Evolutionary conservation across 2,797 vertebrate genomes (phyloP), one percentile per base, ranked within the genome.

Genomic region (Botia kubotai): DNA sequence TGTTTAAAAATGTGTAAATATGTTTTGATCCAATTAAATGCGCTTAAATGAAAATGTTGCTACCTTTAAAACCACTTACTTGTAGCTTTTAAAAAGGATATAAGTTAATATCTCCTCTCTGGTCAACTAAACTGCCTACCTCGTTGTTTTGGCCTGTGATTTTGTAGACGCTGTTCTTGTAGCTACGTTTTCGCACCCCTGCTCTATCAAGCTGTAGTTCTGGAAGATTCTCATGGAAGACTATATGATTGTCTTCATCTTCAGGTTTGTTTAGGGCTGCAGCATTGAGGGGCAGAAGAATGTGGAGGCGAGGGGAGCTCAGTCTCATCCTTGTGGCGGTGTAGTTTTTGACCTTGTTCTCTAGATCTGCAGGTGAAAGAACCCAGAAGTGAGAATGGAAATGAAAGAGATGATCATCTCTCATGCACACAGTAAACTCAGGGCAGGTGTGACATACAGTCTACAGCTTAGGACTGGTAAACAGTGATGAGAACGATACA

Each of bases 201-300:
- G 93, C 97, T 33, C 93, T 89, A 90, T 95, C 83, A 0, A 92
- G 71, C 36, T 14, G 82, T 1, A 87, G 88, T 87, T 93, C 93
- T 2, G 91, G 92, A 53, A 97, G 93, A 79, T 93, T 92, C 68
- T 91, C 82, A 14, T 91, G 70, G 55, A 96, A 96, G 36, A 2
- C 58, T 84, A 98, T 93, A 48, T 93, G 92, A 77, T 88, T 81
- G 55, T 97, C 96, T 7, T 87, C 92, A 5, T 93, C 89, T 70
- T 94, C 94, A 80, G 96, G 90, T 74, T 94, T 92, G 14, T 95
- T 91, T 11, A 72, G 91, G 71, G 95, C 43, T 12, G 89, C 92
- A 76, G 95, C 93, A 23, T 90, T 93, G 80, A 97, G 81, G 0
- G 96, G 96, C 29, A 97, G 6, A 84, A 98, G 93, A 85, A 97